These are phyloP conservation scores for Galeruca laticollis DNA, from an alignment of 2,888 invertebrate species.

Conservation along the genomic window DNA sequence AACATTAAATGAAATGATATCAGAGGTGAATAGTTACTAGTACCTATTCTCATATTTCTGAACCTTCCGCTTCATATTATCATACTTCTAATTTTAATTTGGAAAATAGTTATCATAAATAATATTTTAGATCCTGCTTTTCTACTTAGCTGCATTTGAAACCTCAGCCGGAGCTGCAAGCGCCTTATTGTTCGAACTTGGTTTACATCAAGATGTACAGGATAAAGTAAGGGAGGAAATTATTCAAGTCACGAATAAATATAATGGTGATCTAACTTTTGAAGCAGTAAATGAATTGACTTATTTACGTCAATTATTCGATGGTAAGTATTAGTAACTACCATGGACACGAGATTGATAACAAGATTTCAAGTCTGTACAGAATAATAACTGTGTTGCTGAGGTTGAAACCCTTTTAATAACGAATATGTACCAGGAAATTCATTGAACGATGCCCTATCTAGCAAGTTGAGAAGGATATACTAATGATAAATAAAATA, in stretches of 20 bases:
- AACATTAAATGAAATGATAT: constrained; percentile 59
- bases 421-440: no score
- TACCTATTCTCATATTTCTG: no score
- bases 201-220: constrained; percentile 65
- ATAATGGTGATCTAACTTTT: constrained; percentile 62
- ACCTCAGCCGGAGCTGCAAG: constrained; percentile 72
- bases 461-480: no score
- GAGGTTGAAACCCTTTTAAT: no score
- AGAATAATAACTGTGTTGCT: no score
- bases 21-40: constrained; percentile 63
- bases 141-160: constrained; percentile 74
- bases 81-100: no score
- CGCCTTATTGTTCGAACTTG: constrained; percentile 70
- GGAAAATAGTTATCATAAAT: no score
- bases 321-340: constrained; percentile 34
- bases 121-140: constrained; percentile 71
- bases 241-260: constrained; percentile 53
- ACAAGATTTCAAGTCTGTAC: no score
- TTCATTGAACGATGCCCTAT: no score
- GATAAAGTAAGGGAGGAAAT: constrained; percentile 65
- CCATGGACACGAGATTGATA: no score
- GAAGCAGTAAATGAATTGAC: constrained; percentile 66
- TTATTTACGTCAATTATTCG: constrained; percentile 63
- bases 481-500: no score
- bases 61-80: no score